phyloP scores from a whole-genome alignment of 2,888 invertebrate genomes.

The Tenthredo livida region DNA sequence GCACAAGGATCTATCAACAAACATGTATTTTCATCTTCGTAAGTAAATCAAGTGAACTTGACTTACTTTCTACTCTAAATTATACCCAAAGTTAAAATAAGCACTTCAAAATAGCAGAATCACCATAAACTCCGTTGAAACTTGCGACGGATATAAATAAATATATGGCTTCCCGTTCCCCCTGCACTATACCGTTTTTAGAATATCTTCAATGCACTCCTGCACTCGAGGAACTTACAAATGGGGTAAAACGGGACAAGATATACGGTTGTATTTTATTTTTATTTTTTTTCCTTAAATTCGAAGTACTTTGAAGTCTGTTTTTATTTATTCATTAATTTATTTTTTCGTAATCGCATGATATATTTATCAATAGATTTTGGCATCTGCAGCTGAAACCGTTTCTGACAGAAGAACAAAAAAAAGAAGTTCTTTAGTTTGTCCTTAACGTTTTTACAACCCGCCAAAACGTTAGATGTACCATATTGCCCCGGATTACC shows the following conservation, averaged over 20 bases:
- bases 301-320: conserved; percentile 3
- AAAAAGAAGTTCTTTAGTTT: neutral
- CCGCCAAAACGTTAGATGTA: neutral
- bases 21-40: neutral
- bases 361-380: neutral
- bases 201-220: neutral
- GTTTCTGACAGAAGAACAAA: neutral
- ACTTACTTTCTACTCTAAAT: neutral
- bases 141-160: conserved; percentile 13
- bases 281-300: neutral
- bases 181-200: neutral
- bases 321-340: neutral
- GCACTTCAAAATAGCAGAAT: neutral
- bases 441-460: neutral
- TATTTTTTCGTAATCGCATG: neutral
- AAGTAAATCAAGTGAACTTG: neutral
- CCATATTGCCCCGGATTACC: neutral
- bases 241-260: neutral
- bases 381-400: neutral
- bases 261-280: neutral
- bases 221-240: neutral
- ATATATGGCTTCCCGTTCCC: neutral
- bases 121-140: neutral
- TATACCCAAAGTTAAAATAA: neutral
- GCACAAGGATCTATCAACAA: neutral